Conservation (phyloP, 2,888 invertebrate species). For the Alitta virens region DNA sequence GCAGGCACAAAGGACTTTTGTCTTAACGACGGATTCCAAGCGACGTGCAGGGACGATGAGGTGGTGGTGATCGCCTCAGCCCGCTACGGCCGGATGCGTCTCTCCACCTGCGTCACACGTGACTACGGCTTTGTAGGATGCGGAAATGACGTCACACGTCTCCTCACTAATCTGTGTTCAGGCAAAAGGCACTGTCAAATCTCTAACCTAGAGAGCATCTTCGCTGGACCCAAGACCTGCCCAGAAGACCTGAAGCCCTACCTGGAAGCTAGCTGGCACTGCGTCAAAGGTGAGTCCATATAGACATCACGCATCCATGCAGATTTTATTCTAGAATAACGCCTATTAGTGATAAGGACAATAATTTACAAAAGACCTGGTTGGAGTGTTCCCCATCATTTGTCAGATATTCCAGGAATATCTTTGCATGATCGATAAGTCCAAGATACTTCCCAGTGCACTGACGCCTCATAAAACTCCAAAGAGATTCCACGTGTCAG, state of each 20-base stretch:
- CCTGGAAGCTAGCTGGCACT: constrained; percentile 6
- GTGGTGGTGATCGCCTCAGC: constrained; percentile 8
- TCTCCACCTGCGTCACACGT: constrained; percentile 7
- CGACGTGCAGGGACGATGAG: constrained; percentile 9
- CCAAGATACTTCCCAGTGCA: no score
- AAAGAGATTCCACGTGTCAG: no score
- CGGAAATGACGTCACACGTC: constrained; percentile 1
- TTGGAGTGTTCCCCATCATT: no score
- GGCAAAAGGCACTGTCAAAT: constrained; percentile 3
- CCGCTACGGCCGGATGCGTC: constrained; percentile 11
- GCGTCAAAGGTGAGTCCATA: constrained; percentile 13
- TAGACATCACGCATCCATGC: no score
- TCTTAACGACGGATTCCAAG: constrained; percentile 10
- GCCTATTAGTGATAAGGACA: no score
- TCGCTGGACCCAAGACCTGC: not conserved
- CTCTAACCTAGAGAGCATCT: not conserved
- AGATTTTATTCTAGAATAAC: no score
- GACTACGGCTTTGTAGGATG: constrained; percentile 21
- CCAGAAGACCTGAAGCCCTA: constrained; percentile 13
- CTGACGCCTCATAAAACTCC: no score
- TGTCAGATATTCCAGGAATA: no score
- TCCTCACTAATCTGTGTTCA: not conserved
- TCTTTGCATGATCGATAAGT: no score
- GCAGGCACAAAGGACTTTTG: constrained; percentile 4
- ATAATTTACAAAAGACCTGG: no score